These are phyloP conservation scores for Episyrphus balteatus DNA, from an alignment of 1,140 invertebrate species.

Conservation along the genomic window DNA sequence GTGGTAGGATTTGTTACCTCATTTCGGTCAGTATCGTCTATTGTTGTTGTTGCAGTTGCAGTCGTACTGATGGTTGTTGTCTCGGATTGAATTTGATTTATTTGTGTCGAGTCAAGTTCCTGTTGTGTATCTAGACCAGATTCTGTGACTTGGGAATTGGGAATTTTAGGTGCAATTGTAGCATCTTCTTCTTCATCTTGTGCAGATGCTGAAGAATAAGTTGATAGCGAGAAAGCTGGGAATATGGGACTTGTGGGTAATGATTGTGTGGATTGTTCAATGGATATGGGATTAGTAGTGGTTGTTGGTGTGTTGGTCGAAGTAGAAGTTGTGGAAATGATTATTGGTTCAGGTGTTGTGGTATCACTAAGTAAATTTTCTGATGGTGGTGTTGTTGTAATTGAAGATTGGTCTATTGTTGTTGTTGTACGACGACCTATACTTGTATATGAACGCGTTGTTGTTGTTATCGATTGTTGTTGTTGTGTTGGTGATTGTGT, in stretches of 20 bases:
- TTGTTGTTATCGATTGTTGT: slow-evolving; percentile 14
- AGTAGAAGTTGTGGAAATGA: slow-evolving; percentile 21
- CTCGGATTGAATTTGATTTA: too few relatives aligned
- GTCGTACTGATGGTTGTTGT: neutral
- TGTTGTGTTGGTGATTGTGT: slow-evolving; percentile 12
- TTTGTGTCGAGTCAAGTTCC: neutral
- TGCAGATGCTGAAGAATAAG: too few relatives aligned
- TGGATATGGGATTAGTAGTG: slow-evolving; percentile 33
- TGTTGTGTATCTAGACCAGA: slow-evolving; percentile 4
- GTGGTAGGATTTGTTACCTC: slow-evolving; percentile 2
- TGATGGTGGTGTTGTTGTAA: slow-evolving; percentile 21
- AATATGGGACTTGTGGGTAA: slow-evolving; percentile 8
- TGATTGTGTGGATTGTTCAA: slow-evolving; percentile 26
- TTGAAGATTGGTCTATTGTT: slow-evolving; percentile 8
- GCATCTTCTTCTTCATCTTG: too few relatives aligned
- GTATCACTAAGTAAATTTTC: neutral
- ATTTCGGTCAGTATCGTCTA: too few relatives aligned
- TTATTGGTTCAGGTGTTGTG: slow-evolving; percentile 19
- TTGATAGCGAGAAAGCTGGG: too few relatives aligned
- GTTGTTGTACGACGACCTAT: slow-evolving; percentile 29
- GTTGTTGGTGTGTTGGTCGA: slow-evolving; percentile 27
- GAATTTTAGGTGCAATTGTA: too few relatives aligned
- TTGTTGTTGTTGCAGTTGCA: too few relatives aligned
- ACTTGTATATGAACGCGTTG: slow-evolving; percentile 29
- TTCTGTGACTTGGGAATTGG: neutral